Base-by-base conservation (phyloP, 2,888 invertebrate species). In the Parapristionchus giblindavisi region DNA sequence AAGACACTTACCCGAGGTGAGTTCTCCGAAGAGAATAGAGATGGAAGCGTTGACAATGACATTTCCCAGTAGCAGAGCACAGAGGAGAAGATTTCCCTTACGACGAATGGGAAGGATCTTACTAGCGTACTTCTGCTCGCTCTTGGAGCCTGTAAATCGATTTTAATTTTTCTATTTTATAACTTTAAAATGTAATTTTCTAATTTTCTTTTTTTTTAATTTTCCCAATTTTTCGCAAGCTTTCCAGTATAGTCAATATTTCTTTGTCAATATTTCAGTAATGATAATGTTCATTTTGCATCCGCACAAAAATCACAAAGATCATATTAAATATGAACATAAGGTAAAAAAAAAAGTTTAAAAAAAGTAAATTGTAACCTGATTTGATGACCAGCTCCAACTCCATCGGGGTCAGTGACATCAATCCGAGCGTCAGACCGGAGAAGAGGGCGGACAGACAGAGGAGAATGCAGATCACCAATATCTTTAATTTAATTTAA, bases 391-490 rank as follows among this genome's bases (percentile, higher is more conserved):
- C 87, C 6, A 87, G 78, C 76, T 84, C 83, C 80, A 87, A 79
- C 54, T 88, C 87, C 75, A 85, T 85, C 0, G 86, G 92, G 88
- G 98, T 97, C 88, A 99, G 89, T 0, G 98, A 93, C 97, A 99
- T 96, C n/a, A 99, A 90, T 0, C 99, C 91, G 43, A 99, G 91
- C 89, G 99, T 99, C 40, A 99, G 90, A 0, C 99, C 99, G 75
- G 97, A 97, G 89, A 99, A 99, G 2, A 99, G 90, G 0, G 96
- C 95, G 0, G 98, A 98, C 85, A 98, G 93, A 80, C 91, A 90
- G 56, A 99, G 90, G 80, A 98, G 93, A 21, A 89, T 66, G n/a
- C 92, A 77, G 74, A 95, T 93, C 24, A 94, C 91, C n/a, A n/a
- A n/a, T n/a, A n/a, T n/a, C n/a, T n/a, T n/a, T n/a, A n/a, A n/a